Evolutionary conservation across 2,797 vertebrate genomes (phyloP).

Genomic region (Myioborus miniatus): DNA sequence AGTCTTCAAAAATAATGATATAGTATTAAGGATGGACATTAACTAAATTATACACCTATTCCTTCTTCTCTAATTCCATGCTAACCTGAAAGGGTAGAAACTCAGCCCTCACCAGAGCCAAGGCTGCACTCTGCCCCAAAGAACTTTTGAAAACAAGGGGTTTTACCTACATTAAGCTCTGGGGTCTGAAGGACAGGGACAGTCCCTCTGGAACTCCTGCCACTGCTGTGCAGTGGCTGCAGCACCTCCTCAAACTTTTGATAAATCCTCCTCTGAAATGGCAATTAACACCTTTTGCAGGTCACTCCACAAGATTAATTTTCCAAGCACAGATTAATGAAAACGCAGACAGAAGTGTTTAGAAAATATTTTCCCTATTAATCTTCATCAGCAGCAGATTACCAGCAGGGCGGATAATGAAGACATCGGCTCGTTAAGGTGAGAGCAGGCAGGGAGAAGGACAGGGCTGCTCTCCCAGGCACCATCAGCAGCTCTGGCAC

Average conservation of each 20-base stretch:
- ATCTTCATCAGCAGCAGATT: slow-evolving; percentile 66
- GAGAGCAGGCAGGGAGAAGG: not conserved
- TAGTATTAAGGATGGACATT: not conserved
- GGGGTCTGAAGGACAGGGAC: not conserved
- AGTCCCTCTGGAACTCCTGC: not conserved
- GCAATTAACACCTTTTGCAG: slow-evolving; percentile 64
- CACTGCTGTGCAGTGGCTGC: not conserved
- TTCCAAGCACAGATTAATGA: slow-evolving; percentile 69
- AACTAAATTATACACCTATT: not conserved
- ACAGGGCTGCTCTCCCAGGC: not conserved
- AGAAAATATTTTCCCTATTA: slow-evolving; percentile 75
- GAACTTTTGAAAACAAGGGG: not conserved
- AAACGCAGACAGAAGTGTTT: slow-evolving; percentile 49
- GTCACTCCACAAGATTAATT: slow-evolving; percentile 68
- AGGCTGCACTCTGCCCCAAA: not conserved
- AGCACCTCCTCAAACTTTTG: slow-evolving; percentile 36
- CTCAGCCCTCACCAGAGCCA: fast-evolving
- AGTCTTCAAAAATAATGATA: not conserved
- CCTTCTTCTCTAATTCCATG: not conserved
- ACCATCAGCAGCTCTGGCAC: not conserved
- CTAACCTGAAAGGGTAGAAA: not conserved
- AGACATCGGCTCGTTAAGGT: slow-evolving; percentile 11
- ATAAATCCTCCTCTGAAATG: slow-evolving; percentile 45
- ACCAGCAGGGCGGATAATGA: slow-evolving; percentile 50
- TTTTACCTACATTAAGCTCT: not conserved